phyloP scores from a whole-genome alignment of 2,888 invertebrate genomes.

The Lissonota sp. region DNA sequence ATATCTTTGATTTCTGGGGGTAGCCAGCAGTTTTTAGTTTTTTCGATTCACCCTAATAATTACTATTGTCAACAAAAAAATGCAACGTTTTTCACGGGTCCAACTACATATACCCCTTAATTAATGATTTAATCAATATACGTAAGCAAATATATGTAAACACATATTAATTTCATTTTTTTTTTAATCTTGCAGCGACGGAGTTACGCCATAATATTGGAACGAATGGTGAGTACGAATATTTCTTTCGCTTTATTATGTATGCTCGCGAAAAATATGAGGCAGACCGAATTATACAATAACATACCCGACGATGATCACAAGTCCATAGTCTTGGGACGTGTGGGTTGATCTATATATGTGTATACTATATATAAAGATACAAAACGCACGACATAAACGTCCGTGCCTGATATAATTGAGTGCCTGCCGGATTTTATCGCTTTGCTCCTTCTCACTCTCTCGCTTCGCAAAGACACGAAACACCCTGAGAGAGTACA shows the following conservation, averaged over 20 bases:
- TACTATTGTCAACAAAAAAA: too few relatives aligned
- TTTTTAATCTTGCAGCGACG: too few relatives aligned
- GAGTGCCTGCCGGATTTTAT: conserved; percentile 65
- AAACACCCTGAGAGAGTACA: background rate
- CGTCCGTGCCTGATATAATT: conserved; percentile 65
- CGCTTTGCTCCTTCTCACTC: conserved; percentile 37
- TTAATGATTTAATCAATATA: too few relatives aligned
- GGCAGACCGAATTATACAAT: conserved; percentile 12
- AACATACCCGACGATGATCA: conserved; percentile 31
- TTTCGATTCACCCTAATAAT: too few relatives aligned
- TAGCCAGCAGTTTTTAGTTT: too few relatives aligned
- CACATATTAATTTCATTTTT: too few relatives aligned
- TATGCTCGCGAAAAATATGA: background rate
- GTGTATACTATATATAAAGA: conserved; percentile 8
- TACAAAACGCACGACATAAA: conserved; percentile 63
- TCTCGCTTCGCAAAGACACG: conserved; percentile 49
- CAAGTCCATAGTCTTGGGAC: background rate
- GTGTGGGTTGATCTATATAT: conserved; percentile 58
- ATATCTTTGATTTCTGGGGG: too few relatives aligned
- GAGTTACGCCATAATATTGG: too few relatives aligned
- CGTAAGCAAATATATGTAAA: too few relatives aligned
- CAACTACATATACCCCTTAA: too few relatives aligned
- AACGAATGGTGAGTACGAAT: background rate
- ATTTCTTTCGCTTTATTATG: background rate
- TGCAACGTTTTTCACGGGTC: too few relatives aligned